phyloP scores from a whole-genome alignment of 2,888 invertebrate species.

The Chymomyza caudatula region DNA sequence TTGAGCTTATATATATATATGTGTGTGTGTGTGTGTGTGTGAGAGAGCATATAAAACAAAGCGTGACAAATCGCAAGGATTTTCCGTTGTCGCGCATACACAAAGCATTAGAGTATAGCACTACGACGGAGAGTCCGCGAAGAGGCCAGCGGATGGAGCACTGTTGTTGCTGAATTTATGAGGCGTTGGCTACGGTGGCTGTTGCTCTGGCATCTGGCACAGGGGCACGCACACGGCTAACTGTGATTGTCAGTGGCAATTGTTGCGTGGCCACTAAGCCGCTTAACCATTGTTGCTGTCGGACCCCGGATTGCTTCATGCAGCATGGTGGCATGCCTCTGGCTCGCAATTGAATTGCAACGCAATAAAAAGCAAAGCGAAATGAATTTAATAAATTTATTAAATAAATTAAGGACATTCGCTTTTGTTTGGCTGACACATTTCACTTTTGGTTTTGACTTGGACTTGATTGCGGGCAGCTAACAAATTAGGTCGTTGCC shows the following conservation, averaged over 20 bases:
- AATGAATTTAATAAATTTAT: constrained; percentile 11
- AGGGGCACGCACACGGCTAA: too few relatives aligned
- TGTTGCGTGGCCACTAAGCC: constrained; percentile 15
- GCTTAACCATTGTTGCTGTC: constrained; percentile 15
- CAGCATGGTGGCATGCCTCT: background rate
- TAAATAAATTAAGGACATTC: background rate
- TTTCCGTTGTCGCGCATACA: constrained; percentile 12
- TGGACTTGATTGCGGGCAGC: background rate
- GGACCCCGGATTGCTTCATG: background rate
- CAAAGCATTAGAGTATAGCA: constrained; percentile 1
- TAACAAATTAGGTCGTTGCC: background rate
- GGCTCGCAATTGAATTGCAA: constrained; percentile 6
- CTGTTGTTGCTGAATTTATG: constrained; percentile 4
- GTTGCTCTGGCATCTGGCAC: background rate
- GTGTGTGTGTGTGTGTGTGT: background rate
- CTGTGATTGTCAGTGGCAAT: constrained; percentile 8
- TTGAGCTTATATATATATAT: background rate
- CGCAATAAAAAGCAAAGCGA: constrained; percentile 1
- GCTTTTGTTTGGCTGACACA: background rate
- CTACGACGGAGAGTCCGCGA: background rate
- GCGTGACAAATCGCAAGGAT: constrained; percentile 24
- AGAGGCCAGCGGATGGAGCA: background rate
- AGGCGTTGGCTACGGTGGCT: background rate
- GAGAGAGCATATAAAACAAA: constrained; percentile 8
- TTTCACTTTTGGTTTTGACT: background rate